Base-by-base conservation (phyloP, 1,140 invertebrate species). In the Lordiphosa collinella region DNA sequence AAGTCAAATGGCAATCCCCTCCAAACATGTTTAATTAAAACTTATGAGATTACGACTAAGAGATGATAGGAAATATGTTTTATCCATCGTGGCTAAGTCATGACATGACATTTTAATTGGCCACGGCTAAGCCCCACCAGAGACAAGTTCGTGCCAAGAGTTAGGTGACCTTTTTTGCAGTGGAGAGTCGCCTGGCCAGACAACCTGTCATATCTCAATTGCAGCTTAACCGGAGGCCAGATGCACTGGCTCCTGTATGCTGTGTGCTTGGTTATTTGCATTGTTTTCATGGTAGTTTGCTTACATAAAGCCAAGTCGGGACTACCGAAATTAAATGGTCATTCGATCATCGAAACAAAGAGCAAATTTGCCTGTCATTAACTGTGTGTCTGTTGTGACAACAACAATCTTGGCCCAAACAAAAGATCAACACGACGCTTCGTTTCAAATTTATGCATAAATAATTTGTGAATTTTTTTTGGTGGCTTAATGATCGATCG, bases 191-290 rank as follows among this genome's bases (percentile, higher is more conserved):
- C n/a, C 52, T 49, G 52, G 40, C 62, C 62, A 40, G 40, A 58
- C 63, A 58, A 51, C 62, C 53, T 58, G 62, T 58, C 63, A 46
- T 63, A 67, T 58, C 62, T 67, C 63, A 67, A 67, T 67, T 67
- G 47, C 34, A 46, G 63, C 62, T 58, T 67, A 52, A 67, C 40
- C 63, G 29, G 22, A 12, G 36, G 22, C 22, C 6, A 6, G 1
- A 5, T 6, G 31, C 43, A 22, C 40, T 60, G 60, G 60, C 60
- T 63, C 47, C 44, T 62, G 47, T 31, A 46, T 12, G 18, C 47
- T 13, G 25, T 12, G 3, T 29, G 11, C 5, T 25, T 29, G 11
- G 22, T 25, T 25, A 25, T 25, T 25, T 25, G 22, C 22, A 25
- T 25, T 25, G 22, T 25, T 25, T 25, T 25, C 18, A 22, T 22